phyloP scores from a whole-genome alignment of 2,888 invertebrate genomes.

The Tetheella fluctuosa region DNA sequence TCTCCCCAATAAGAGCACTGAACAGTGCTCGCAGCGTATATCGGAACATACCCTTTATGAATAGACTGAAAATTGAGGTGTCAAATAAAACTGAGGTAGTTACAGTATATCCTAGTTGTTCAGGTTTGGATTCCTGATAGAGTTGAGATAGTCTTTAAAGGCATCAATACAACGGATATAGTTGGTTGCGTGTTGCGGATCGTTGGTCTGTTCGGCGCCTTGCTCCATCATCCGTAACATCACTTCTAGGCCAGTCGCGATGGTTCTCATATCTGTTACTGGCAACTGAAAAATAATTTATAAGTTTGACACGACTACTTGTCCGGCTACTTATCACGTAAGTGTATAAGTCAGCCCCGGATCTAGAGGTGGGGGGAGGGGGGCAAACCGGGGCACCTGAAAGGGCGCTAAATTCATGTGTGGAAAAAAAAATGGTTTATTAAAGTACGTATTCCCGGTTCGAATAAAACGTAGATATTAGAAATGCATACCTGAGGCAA shows the following conservation, averaged over 20 bases:
- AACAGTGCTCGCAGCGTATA: no score
- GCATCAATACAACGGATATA: not conserved
- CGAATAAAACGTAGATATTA: no score
- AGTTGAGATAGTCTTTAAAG: not conserved
- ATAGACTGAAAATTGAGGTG: not conserved
- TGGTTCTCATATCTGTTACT: slow-evolving; percentile 36
- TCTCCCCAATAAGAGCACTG: no score
- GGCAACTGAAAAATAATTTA: slow-evolving; percentile 38
- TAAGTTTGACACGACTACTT: no score
- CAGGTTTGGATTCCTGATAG: not conserved
- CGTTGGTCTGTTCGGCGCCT: slow-evolving; percentile 23
- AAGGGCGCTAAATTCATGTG: no score
- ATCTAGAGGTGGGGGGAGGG: no score
- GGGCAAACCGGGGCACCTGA: no score
- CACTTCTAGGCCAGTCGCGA: slow-evolving; percentile 26
- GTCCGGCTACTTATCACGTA: no score
- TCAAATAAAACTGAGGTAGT: not conserved
- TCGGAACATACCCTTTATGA: no score
- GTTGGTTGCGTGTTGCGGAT: slow-evolving; percentile 13
- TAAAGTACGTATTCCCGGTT: no score
- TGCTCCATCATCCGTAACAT: slow-evolving; percentile 33
- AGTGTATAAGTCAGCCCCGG: no score
- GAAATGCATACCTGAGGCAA: slow-evolving; percentile 44
- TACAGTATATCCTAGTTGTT: not conserved
- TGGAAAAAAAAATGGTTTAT: no score